Evolutionary conservation across 2,888 invertebrate species (phyloP), one percentile per base, ranked within the genome.

Genomic region (Scrobipalpa atriplicella): DNA sequence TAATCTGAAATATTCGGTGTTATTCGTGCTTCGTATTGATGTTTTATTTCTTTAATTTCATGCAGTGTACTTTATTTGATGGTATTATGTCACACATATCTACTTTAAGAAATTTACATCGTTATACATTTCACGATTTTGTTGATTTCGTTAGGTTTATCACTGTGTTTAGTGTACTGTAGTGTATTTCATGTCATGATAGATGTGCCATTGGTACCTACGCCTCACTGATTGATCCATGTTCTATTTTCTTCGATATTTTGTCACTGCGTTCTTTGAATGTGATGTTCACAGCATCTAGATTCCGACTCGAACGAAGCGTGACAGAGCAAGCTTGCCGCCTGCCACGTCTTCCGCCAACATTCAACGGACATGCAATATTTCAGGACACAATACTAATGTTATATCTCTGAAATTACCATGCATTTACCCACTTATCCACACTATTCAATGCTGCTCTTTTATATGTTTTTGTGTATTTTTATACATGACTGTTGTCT

Each of bases 201-300:
- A 64, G 56, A 56, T 56, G 51, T 18, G 11, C 19, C 54, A 21
- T 21, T 54, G 19, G 21, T 21, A 54, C n/a, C n/a, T n/a, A n/a
- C 18, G 54, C 21, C 54, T 21, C 54, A 54, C 21, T 18, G 47
- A 47, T 47, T 62, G 21, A 21, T 43, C 38, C 29, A 47, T 47
- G 36, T 61, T 62, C 29, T 43, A 11, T 62, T 63, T 52, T 52
- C 6, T 21, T 38, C 51, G 8, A 18, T 41, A 11, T n/a, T n/a
- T n/a, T 64, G 39, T 64, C 52, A 69, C 78, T 79, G 76, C 79
- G 76, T 79, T 76, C 77, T 78, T 74, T 76, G 70, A 72, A 79
- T 82, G 82, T 83, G 78, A 79, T 75, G 79, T 84, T 76, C 82
- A 76, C 83, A 83, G 84, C 78, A 71, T 21, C n/a, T 61, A 61